Evolutionary conservation across 2,888 invertebrate species (phyloP).

Genomic region (Amiota communis): DNA sequence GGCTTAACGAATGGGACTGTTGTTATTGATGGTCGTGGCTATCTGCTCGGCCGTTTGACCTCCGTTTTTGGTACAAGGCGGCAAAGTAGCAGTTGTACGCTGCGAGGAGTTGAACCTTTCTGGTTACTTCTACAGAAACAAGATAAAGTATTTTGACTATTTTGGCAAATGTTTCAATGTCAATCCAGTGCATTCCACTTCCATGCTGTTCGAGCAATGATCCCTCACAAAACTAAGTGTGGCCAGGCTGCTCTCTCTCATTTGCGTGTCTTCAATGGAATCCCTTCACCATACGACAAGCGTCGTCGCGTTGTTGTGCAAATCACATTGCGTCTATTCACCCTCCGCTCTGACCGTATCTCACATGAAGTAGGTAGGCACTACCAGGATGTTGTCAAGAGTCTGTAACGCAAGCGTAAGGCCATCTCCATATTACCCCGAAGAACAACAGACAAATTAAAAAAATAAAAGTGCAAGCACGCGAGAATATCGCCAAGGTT

Average conservation of each 20-base stretch:
- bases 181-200: slow-evolving; percentile 97
- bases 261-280: slow-evolving; percentile 94
- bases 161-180: slow-evolving; percentile 97
- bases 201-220: slow-evolving; percentile 96
- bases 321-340: slow-evolving; percentile 93
- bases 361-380: slow-evolving; percentile 99
- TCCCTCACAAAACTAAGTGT: slow-evolving; percentile 97
- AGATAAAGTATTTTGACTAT: slow-evolving; percentile 97
- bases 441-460: slow-evolving; percentile 75
- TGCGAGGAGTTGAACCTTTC: slow-evolving; percentile 98
- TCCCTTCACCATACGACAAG: slow-evolving; percentile 96
- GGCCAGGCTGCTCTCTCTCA: slow-evolving; percentile 91
- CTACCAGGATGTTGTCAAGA: slow-evolving; percentile 95
- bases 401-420: slow-evolving; percentile 95
- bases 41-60: too few relatives aligned
- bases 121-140: slow-evolving; percentile 97
- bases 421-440: slow-evolving; percentile 77
- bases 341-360: slow-evolving; percentile 96
- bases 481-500: slow-evolving; percentile 84
- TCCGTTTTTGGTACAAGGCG: too few relatives aligned
- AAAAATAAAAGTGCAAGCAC: slow-evolving; percentile 90
- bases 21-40: too few relatives aligned
- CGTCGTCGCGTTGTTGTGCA: slow-evolving; percentile 98
- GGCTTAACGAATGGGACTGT: too few relatives aligned
- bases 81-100: too few relatives aligned